Conservation (phyloP, 2,113 vertebrate species). For the Pterocles burchelli region DNA sequence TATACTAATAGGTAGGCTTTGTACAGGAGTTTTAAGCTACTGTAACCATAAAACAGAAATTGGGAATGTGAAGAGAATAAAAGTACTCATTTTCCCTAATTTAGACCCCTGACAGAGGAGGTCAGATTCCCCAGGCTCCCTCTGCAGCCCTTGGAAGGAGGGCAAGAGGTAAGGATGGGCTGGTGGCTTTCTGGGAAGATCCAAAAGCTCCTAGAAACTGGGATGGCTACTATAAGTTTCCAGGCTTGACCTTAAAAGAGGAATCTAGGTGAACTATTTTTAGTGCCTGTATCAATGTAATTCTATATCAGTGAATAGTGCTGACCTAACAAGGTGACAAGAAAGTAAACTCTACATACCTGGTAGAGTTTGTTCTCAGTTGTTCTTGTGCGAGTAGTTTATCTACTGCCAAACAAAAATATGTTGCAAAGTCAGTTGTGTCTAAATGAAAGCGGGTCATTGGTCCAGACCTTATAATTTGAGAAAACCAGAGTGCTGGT, state of each 20-base stretch:
- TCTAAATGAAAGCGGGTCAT: background rate
- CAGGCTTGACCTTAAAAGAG: background rate
- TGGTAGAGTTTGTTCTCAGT: background rate
- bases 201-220: background rate
- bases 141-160: background rate
- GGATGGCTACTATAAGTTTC: background rate
- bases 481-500: background rate
- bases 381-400: background rate
- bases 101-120: background rate
- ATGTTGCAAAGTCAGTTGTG: background rate
- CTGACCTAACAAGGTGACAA: background rate
- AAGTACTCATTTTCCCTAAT: background rate
- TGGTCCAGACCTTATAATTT: background rate
- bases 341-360: background rate
- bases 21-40: background rate
- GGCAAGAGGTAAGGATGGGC: background rate
- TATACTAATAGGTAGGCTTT: background rate
- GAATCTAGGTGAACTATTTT: slow-evolving; percentile 36
- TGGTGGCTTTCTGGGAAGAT: background rate
- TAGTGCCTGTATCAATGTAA: background rate
- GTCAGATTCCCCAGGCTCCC: background rate
- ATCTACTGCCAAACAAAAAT: background rate
- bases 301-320: background rate
- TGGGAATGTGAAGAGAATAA: background rate
- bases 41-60: background rate